Evolutionary conservation across 2,797 vertebrate species (phyloP).

Genomic region (Lepilemur ruficaudatus): DNA sequence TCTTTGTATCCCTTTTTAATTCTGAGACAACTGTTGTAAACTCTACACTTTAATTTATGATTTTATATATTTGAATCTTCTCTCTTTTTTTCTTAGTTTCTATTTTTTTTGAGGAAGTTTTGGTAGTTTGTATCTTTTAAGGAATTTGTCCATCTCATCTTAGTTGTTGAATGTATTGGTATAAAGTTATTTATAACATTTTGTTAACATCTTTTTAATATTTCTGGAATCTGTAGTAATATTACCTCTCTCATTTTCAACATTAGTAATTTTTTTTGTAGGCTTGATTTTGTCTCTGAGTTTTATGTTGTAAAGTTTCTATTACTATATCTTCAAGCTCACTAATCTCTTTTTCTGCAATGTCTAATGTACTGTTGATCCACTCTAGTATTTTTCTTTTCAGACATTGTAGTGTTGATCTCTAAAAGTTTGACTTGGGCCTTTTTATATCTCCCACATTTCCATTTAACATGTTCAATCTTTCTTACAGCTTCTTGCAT

Average conservation of each 20-base stretch:
- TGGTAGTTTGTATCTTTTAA: background rate
- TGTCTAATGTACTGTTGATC: background rate
- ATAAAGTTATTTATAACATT: background rate
- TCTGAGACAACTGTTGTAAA: background rate
- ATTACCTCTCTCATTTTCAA: background rate
- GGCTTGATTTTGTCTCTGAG: background rate
- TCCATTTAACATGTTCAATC: background rate
- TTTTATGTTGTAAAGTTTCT: constrained; percentile 14
- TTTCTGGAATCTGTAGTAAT: background rate
- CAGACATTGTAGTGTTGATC: background rate
- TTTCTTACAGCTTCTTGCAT: constrained; percentile 11
- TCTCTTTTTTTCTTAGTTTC: background rate
- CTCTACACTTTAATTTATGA: background rate
- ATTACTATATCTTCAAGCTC: background rate
- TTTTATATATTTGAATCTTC: background rate
- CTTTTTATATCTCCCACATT: constrained; percentile 22
- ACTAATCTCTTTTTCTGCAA: background rate
- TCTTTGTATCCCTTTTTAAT: background rate
- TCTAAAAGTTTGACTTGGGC: constrained; percentile 1
- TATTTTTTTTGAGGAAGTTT: background rate
- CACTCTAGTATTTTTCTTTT: background rate
- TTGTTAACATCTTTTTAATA: background rate
- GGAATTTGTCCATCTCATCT: background rate
- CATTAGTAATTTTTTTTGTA: background rate
- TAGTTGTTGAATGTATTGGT: background rate